Conservation (phyloP, 2,888 invertebrate genomes). For the Pseudococcus jackbeardsleyi region DNA sequence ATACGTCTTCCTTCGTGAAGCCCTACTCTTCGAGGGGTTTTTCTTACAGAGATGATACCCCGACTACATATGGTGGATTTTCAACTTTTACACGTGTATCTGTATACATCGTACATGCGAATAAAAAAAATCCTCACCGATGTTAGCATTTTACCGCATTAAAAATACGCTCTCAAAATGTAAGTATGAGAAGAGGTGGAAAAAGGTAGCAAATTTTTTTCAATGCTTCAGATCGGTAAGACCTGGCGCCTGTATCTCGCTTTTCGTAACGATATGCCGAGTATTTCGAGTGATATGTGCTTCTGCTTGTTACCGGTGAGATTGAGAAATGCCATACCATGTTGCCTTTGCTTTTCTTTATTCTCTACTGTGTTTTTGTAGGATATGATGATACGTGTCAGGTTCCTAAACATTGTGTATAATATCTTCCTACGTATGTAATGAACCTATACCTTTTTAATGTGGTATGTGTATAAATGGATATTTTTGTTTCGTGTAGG, state of each 20-base stretch:
- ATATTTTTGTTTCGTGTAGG: too few species aligned
- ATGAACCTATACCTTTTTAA: not conserved
- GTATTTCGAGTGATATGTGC: conserved; percentile 6
- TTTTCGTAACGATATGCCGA: conserved; percentile 14
- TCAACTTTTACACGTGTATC: not conserved
- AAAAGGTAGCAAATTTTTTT: conserved; percentile 1
- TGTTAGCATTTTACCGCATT: conserved; percentile 19
- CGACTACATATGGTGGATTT: not conserved
- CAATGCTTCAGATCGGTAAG: not conserved
- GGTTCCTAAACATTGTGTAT: not conserved
- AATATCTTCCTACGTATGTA: not conserved
- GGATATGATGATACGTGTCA: conserved; percentile 6
- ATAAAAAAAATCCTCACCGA: not conserved
- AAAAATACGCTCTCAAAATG: not conserved
- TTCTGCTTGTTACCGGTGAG: not conserved
- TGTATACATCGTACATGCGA: not conserved
- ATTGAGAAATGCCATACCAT: not conserved
- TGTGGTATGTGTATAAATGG: too few species aligned
- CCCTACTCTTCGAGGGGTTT: not conserved
- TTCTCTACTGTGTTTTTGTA: not conserved
- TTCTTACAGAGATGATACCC: conserved; percentile 4
- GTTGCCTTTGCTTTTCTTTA: not conserved
- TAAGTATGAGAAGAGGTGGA: not conserved
- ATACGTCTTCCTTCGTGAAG: not conserved
- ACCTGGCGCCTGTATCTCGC: not conserved